Evolutionary conservation across 1,140 invertebrate species (phyloP), one percentile per base, ranked within the genome.

Genomic region (Pararge aegeria): DNA sequence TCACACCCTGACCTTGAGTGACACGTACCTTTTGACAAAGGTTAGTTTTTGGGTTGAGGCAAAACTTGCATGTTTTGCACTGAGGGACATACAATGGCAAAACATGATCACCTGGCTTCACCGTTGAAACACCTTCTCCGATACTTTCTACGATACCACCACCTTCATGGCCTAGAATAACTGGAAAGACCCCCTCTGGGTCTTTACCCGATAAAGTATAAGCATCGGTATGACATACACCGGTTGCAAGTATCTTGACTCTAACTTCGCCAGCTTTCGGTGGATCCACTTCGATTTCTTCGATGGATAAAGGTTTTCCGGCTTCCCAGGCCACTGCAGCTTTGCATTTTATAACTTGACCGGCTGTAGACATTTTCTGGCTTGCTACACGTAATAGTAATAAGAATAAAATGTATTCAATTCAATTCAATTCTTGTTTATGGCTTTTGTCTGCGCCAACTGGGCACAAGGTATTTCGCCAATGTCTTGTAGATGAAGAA

Each of bases 171-270:
- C 97, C 98, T 37, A 99, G 91, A 67, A 99, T 91, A 29, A 95
- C 94, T 0, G 98, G 98, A 82, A 99, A 99, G 12, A 94, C 87
- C 10, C 98, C 98, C 91, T 99, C 98, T 0, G 98, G 94, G 90
- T 99, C 98, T 64, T 94, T 92, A 10, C 98, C 98, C 70, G 94
- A 94, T 13, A 98, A 86, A 13, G 98, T 99, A 77, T 98, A 99
- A 2, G 96, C 94, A 92, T 99, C 98, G 0, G 98, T 99, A 78
- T 99, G 98, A 82, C 98, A 99, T n/a, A 99, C 94, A 40, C 97
- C 98, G 55, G 96, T 96, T 19, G 94, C 93, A 4, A 94, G 74
- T 49, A 99, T 93, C 90, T 97, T 94, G 9, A 97, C 91, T 52
- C 95, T 92, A n/a, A 95, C 94, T 93, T 97, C 96, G 69, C 95